Evolutionary conservation across 1,140 invertebrate species (phyloP).

Genomic region (Caenorhabditis remanei): DNA sequence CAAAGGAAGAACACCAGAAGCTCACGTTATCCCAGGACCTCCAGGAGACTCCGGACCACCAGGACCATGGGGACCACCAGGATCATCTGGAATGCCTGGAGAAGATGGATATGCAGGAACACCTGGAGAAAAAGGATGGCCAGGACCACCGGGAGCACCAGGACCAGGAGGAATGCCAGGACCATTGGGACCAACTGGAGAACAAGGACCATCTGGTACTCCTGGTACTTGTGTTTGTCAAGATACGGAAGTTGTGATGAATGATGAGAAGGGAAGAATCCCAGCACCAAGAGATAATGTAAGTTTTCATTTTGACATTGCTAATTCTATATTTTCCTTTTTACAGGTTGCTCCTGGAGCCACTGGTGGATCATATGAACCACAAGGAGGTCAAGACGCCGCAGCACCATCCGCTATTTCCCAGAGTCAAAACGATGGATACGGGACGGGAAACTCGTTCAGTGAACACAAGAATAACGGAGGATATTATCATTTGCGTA

Average conservation of each 20-base stretch:
- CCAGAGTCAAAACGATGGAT: slow-evolving; percentile 43
- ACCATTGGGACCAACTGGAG: slow-evolving; percentile 70
- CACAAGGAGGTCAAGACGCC: slow-evolving; percentile 32
- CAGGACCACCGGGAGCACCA: slow-evolving; percentile 74
- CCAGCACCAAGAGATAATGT: slow-evolving; percentile 70
- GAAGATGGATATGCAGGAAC: slow-evolving; percentile 68
- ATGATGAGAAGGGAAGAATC: slow-evolving; percentile 69
- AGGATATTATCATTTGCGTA: slow-evolving; percentile 45
- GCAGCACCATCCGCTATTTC: slow-evolving; percentile 33
- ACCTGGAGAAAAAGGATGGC: slow-evolving; percentile 75
- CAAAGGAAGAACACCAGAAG: slow-evolving; percentile 73
- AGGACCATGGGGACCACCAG: slow-evolving; percentile 76
- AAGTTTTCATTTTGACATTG: background rate
- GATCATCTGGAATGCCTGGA: slow-evolving; percentile 73
- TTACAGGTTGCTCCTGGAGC: slow-evolving; percentile 27
- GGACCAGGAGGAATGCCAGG: slow-evolving; percentile 72
- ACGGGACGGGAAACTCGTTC: slow-evolving; percentile 5
- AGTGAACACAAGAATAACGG: slow-evolving; percentile 38
- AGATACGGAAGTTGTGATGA: slow-evolving; percentile 77
- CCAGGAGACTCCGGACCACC: slow-evolving; percentile 75
- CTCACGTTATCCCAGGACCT: slow-evolving; percentile 76
- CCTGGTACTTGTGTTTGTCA: slow-evolving; percentile 78
- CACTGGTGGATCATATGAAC: slow-evolving; percentile 46
- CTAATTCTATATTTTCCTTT: background rate
- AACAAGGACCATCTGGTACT: slow-evolving; percentile 74